These are phyloP conservation scores for Melanogrammus aeglefinus DNA, from an alignment of 2,797 vertebrate genomes.

Conservation along the genomic window DNA sequence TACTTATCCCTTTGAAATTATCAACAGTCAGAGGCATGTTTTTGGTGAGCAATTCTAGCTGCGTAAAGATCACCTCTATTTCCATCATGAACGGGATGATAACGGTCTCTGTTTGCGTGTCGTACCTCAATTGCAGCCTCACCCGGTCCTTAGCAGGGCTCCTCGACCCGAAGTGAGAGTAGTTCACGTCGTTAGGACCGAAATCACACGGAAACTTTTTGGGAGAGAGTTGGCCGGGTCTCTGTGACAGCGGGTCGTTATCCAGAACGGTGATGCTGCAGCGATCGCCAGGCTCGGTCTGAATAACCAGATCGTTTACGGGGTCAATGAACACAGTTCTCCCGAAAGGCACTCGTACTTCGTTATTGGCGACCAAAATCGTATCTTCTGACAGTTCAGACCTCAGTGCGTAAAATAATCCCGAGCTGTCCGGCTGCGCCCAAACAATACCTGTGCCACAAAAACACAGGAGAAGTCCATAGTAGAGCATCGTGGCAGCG, in stretches of 20 bases:
- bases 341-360: constrained; percentile 88
- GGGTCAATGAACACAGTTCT: constrained; percentile 88
- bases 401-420: constrained; percentile 72
- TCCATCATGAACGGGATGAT: constrained; percentile 92
- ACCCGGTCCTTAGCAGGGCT: constrained; percentile 86
- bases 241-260: constrained; percentile 86
- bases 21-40: constrained; percentile 88
- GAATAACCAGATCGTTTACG: constrained; percentile 85
- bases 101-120: constrained; percentile 81
- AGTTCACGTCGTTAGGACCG: constrained; percentile 84
- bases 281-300: constrained; percentile 88
- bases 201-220: constrained; percentile 92
- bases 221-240: constrained; percentile 85
- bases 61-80: constrained; percentile 91
- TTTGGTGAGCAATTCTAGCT: constrained; percentile 88
- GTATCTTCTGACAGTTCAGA: constrained; percentile 77
- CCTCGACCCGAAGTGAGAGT: constrained; percentile 88
- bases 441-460: constrained; percentile 47
- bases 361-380: constrained; percentile 86
- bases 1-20: constrained; percentile 80
- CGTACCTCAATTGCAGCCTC: constrained; percentile 90
- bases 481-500: constrained; percentile 52
- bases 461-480: constrained; percentile 59
- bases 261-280: constrained; percentile 88
- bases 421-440: constrained; percentile 62